Conservation (phyloP, 2,797 vertebrate genomes). For the Crocodylus rhombifer region DNA sequence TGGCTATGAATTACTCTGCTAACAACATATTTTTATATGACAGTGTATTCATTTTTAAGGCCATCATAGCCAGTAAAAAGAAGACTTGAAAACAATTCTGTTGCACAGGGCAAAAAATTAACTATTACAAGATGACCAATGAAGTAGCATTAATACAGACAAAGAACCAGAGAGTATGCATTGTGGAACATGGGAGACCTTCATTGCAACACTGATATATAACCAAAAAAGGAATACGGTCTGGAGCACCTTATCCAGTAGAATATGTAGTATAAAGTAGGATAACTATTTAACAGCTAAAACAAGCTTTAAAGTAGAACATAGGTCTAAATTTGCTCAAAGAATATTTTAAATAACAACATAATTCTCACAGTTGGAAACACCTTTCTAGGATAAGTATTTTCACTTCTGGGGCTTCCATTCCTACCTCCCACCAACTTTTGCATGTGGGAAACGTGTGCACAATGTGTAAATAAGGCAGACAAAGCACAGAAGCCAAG, state of each 20-base stretch:
- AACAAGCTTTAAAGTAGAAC: background rate
- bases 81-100: background rate
- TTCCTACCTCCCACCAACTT: background rate
- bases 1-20: background rate
- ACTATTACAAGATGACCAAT: background rate
- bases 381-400: background rate
- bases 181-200: background rate
- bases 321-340: background rate
- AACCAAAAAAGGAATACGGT: background rate
- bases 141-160: background rate
- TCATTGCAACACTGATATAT: background rate
- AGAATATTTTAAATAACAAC: background rate
- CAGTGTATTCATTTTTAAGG: background rate
- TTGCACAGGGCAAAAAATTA: background rate
- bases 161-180: background rate
- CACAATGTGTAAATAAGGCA: too few relatives aligned
- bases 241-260: background rate
- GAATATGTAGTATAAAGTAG: background rate
- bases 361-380: background rate
- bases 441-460: background rate
- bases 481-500: too few relatives aligned
- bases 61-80: background rate
- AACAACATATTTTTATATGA: background rate
- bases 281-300: background rate
- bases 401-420: background rate